These are phyloP conservation scores for Pseudocheirus occidentalis DNA, from an alignment of 2,797 vertebrate genomes.

Conservation along the genomic window DNA sequence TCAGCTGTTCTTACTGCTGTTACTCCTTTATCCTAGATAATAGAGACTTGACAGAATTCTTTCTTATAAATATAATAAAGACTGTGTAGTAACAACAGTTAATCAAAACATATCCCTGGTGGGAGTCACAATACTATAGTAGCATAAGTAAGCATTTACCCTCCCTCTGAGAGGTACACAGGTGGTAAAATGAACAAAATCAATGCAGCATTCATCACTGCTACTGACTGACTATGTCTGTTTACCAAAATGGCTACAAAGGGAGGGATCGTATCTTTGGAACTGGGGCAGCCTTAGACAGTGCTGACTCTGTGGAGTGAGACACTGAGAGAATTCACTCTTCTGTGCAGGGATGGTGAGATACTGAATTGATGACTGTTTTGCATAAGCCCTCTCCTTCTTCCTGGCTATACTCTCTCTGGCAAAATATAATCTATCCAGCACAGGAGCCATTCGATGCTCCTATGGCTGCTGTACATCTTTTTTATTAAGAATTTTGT, in stretches of 20 bases:
- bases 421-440: neutral
- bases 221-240: neutral
- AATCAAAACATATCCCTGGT: constrained; percentile 41
- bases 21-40: neutral
- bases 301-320: constrained; percentile 1
- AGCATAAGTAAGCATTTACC: constrained; percentile 34
- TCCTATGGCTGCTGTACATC: neutral
- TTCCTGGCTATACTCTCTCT: neutral
- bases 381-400: too few relatives aligned
- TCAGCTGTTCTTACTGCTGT: neutral
- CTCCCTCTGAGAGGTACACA: constrained; percentile 28
- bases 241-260: constrained; percentile 18
- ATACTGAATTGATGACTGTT: neutral
- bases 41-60: neutral
- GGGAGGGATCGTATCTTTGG: neutral
- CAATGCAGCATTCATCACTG: constrained; percentile 36
- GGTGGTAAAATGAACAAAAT: constrained; percentile 23
- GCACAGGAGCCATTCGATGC: neutral
- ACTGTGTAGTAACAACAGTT: neutral
- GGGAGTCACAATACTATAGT: constrained; percentile 29
- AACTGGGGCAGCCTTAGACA: neutral
- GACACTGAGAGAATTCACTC: neutral
- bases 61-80: constrained; percentile 33
- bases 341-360: neutral
- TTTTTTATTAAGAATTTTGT: constrained; percentile 47